phyloP scores from a whole-genome alignment of 2,113 vertebrate genomes.

The Microcebus ravelobensis region DNA sequence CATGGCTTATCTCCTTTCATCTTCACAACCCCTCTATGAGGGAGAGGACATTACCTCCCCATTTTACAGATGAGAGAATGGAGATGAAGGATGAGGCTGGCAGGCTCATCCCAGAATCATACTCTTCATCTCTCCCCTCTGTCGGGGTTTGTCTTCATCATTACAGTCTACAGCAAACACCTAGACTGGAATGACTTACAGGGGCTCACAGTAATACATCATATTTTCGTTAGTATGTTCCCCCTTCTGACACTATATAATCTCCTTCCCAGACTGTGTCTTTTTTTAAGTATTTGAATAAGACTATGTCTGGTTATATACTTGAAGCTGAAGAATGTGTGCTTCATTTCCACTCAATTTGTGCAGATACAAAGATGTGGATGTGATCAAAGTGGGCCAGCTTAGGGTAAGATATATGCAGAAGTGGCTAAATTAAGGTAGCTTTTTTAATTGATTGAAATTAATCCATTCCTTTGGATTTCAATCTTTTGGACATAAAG shows the following conservation, averaged over 20 bases:
- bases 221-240: neutral
- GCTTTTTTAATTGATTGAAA: neutral
- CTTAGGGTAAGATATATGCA: neutral
- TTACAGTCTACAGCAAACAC: neutral
- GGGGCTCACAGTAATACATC: neutral
- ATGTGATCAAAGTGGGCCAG: neutral
- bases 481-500: neutral
- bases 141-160: neutral
- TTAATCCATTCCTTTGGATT: conserved; percentile 30
- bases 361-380: conserved; percentile 15
- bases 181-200: neutral
- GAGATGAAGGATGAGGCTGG: neutral
- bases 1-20: neutral
- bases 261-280: conserved; percentile 34
- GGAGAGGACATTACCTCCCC: neutral
- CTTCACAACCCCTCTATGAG: neutral
- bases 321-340: conserved; percentile 42
- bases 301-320: neutral
- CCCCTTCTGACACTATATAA: neutral
- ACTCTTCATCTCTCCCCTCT: no score
- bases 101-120: neutral
- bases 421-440: neutral
- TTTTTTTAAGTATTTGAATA: neutral
- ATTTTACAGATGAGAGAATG: neutral
- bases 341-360: conserved; percentile 44